A percentile compares a stretch with the other conserved stretches of the same genome.
Evolutionary conservation across 1,140 invertebrate genomes (phyloP).

Genomic region (Hycleus cichorii): DNA sequence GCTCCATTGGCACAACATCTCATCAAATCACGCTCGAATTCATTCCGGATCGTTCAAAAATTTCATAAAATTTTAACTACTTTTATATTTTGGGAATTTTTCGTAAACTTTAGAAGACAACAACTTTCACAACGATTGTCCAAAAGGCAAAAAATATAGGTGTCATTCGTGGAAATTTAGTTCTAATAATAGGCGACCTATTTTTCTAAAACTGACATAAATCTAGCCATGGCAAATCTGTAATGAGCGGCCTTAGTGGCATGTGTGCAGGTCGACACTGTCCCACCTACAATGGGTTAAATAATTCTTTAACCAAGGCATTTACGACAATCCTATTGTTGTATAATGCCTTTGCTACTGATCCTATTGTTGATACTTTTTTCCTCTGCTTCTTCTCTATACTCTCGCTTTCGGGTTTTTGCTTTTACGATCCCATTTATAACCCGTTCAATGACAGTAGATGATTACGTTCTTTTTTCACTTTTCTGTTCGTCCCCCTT

Average conservation of each 20-base stretch:
- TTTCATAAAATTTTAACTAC: too few species aligned
- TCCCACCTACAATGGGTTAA: constrained; percentile 16
- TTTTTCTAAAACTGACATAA: constrained; percentile 5
- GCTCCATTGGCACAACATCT: constrained; percentile 2
- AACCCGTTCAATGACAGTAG: constrained; percentile 18
- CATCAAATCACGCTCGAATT: too few species aligned
- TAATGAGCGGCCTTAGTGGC: constrained; percentile 7
- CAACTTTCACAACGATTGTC: too few species aligned
- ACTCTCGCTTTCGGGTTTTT: constrained; percentile 10
- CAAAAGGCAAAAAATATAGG: not conserved
- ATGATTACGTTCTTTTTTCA: constrained; percentile 9
- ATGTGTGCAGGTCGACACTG: constrained; percentile 10
- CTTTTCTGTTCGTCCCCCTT: not conserved
- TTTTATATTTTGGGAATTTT: too few species aligned
- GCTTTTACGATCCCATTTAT: constrained; percentile 14
- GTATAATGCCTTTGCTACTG: constrained; percentile 15
- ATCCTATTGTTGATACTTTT: constrained; percentile 2
- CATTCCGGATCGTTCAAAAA: too few species aligned
- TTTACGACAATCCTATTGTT: constrained; percentile 11
- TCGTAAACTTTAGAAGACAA: too few species aligned
- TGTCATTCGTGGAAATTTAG: not conserved
- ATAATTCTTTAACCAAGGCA: constrained; percentile 18
- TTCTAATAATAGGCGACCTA: not conserved
- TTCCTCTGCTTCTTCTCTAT: not conserved
- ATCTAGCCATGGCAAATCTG: constrained; percentile 12